Base-by-base conservation (phyloP, 2,113 vertebrate species). In the Limanda limanda region DNA sequence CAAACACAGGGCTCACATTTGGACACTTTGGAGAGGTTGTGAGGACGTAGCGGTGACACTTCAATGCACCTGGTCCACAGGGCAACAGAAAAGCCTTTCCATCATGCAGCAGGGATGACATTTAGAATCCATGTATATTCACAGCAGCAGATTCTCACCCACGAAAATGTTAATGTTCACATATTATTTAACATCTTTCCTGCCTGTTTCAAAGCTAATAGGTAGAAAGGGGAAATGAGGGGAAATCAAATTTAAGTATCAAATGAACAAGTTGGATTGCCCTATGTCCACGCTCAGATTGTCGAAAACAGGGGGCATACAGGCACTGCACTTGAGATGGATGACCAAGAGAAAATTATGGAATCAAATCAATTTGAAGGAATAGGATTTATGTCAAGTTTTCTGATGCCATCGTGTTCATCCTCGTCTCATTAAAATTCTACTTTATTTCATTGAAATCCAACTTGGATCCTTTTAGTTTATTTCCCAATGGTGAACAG, bases 121-220 rank as follows among this genome's bases (percentile, higher is more conserved):
- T 90, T 67, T 88, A 64, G 5, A 77, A 60, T n/a, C 48, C 15
- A 5, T 63, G 71, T 51, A 52, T 25, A 37, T 60, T 81, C 67
- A 62, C 77, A 73, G 67, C 76, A 69, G 68, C 57, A 23, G 12
- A 87, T 76, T 60, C 72, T 47, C 14, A 80, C 58, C 84, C 42
- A 21, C 21, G 54, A 60, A 67, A 84, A 83, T 78, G 83, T 70
- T 86, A 89, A 85, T 75, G 59, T 67, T 80, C 74, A 86, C 74
- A 74, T 79, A 74, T 83, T 67, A 65, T 23, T 78, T 68, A 27
- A 66, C 69, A 62, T 82, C 75, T 75, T 54, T 35, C 40, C 15
- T 1, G 2, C 25, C 15, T 76, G 71, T 69, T 73, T 77, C 47
- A 21, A 68, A 71, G 20, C 70, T 63, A 74, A 25, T 5, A 27